Evolutionary conservation across 2,888 invertebrate species (phyloP).

Genomic region (Pinctada fucata): DNA sequence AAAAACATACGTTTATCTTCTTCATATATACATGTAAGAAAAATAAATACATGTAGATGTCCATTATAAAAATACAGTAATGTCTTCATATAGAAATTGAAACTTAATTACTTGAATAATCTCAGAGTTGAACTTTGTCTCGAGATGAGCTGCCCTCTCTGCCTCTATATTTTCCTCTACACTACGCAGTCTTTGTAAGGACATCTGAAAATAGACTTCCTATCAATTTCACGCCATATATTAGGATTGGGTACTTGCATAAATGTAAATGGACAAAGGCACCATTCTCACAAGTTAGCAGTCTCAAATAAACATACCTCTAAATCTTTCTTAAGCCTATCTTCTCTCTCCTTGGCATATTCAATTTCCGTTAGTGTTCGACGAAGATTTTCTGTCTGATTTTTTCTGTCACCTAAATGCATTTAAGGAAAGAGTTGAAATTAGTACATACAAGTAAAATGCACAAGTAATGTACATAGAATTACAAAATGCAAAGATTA

Average conservation of each 20-base stretch:
- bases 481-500: background rate
- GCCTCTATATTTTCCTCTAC: constrained; percentile 72
- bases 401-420: constrained; percentile 62
- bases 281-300: no score
- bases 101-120: constrained; percentile 70
- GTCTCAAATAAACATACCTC: constrained; percentile 53
- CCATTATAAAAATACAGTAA: no score
- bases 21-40: background rate
- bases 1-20: background rate
- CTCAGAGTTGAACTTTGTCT: constrained; percentile 76
- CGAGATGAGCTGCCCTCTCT: constrained; percentile 74
- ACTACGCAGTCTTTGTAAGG: constrained; percentile 61
- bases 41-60: no score
- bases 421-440: constrained; percentile 9
- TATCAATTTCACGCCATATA: no score
- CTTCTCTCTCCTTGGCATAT: constrained; percentile 68
- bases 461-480: background rate
- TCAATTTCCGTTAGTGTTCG: constrained; percentile 66
- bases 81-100: no score
- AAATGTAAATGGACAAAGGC: no score
- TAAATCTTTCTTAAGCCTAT: constrained; percentile 65
- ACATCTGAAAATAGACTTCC: constrained; percentile 51
- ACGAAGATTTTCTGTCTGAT: constrained; percentile 61
- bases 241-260: no score
- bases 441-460: background rate